These are phyloP conservation scores for Parazoanthus darwini DNA, from an alignment of 92 coral and sea anemone genomes.

Conservation along the genomic window DNA sequence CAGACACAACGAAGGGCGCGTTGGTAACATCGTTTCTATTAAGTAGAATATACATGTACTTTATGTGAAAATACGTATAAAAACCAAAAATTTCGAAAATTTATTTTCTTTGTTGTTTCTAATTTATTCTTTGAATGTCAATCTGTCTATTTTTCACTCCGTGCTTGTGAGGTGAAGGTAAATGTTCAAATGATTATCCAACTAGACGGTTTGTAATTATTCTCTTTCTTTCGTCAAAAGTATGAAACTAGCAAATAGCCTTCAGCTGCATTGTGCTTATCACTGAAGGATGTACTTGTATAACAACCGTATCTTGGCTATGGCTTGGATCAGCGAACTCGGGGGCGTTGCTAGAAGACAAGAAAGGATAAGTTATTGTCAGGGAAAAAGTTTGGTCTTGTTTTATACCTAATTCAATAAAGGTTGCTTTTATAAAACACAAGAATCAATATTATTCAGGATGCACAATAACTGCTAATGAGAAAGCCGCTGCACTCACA, in stretches of 20 bases:
- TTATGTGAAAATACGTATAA: not conserved
- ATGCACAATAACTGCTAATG: too few relatives aligned
- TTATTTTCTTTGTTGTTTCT: not conserved
- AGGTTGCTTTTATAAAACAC: too few relatives aligned
- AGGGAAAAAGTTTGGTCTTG: not conserved
- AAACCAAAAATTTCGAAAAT: not conserved
- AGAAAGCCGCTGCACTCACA: too few relatives aligned
- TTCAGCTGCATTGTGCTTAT: not conserved
- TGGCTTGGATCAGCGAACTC: not conserved
- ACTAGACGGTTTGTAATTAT: not conserved
- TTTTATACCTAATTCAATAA: too few relatives aligned
- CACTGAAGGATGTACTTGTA: not conserved
- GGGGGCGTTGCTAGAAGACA: not conserved
- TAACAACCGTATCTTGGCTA: not conserved
- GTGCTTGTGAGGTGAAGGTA: not conserved
- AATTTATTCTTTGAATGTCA: not conserved
- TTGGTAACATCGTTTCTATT: not conserved
- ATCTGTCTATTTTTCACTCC: too few relatives aligned
- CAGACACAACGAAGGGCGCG: too few relatives aligned
- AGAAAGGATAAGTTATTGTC: not conserved
- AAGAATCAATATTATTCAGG: too few relatives aligned
- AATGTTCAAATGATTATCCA: not conserved
- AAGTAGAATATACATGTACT: not conserved
- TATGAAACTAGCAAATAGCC: not conserved
- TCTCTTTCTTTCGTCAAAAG: not conserved